phyloP scores from a whole-genome alignment of 2,888 invertebrate genomes.

The Carpatolechia fugitivella region DNA sequence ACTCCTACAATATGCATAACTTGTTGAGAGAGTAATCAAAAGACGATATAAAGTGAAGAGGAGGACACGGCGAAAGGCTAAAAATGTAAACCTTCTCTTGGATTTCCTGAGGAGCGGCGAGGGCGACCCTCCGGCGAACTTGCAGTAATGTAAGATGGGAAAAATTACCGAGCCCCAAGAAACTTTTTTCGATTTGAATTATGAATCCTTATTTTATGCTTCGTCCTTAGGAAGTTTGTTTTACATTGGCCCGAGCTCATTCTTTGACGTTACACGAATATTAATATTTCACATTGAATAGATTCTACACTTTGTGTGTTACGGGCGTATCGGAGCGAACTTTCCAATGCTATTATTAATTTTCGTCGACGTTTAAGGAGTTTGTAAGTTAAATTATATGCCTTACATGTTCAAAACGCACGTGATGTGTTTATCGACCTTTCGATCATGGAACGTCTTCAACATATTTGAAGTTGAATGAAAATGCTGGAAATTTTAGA shows the following conservation, averaged over 20 bases:
- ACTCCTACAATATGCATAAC: constrained; percentile 78
- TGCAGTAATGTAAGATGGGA: constrained; percentile 75
- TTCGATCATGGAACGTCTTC: background rate
- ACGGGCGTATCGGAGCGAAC: constrained; percentile 3
- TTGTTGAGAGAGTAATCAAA: constrained; percentile 79
- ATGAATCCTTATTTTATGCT: constrained; percentile 78
- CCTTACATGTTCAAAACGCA: background rate
- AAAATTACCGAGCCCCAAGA: constrained; percentile 71
- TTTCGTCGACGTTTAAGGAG: constrained; percentile 8
- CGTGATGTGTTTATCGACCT: background rate
- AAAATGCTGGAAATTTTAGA: background rate
- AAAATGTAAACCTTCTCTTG: constrained; percentile 76
- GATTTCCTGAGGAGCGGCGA: constrained; percentile 64
- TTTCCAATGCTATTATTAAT: constrained; percentile 13
- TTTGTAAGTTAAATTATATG: constrained; percentile 9
- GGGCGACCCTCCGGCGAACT: constrained; percentile 70
- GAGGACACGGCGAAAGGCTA: constrained; percentile 76
- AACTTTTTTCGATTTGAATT: constrained; percentile 80
- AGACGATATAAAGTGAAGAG: constrained; percentile 77
- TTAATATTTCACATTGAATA: constrained; percentile 52
- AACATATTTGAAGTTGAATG: background rate
- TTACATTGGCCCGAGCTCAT: constrained; percentile 60
- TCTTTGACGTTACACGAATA: constrained; percentile 58
- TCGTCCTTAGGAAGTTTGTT: constrained; percentile 67
- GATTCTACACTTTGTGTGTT: constrained; percentile 9